Evolutionary conservation across 2,113 vertebrate species (phyloP).

Genomic region (Tragelaphus imberbis): DNA sequence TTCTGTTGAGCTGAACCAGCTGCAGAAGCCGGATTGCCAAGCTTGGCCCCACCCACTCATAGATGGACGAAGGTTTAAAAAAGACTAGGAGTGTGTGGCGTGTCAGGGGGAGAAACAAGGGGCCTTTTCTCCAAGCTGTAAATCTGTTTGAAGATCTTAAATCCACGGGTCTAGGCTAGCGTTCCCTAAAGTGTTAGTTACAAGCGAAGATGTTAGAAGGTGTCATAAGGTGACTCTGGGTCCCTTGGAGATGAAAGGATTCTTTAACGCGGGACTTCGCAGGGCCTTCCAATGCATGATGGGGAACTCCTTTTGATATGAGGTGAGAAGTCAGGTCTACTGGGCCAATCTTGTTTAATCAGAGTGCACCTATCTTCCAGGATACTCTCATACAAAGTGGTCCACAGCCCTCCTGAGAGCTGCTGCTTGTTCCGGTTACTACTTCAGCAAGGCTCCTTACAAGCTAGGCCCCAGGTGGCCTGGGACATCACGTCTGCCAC

Average conservation of each 20-base stretch:
- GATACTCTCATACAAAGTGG: too few species aligned
- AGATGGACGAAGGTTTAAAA: not conserved
- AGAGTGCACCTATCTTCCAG: not conserved
- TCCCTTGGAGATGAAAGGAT: not conserved
- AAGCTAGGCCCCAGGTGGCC: not conserved
- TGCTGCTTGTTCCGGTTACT: too few species aligned
- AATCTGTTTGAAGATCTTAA: not conserved
- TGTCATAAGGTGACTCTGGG: not conserved
- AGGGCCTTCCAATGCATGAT: not conserved
- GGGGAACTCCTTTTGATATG: not conserved
- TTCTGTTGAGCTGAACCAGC: not conserved
- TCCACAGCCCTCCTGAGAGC: not conserved
- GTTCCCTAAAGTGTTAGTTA: not conserved
- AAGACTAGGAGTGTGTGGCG: not conserved
- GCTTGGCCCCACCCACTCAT: not conserved
- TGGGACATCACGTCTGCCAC: not conserved
- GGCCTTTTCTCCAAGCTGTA: not conserved
- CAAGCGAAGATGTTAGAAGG: not conserved
- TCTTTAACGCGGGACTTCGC: not conserved
- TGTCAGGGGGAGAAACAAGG: not conserved
- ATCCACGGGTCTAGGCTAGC: not conserved
- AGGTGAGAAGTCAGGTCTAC: not conserved
- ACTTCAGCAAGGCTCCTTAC: rapidly evolving
- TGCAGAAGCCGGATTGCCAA: not conserved
- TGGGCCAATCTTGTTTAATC: not conserved